Conservation (phyloP, 2,888 invertebrate species). For the Melinaea marsaeus region DNA sequence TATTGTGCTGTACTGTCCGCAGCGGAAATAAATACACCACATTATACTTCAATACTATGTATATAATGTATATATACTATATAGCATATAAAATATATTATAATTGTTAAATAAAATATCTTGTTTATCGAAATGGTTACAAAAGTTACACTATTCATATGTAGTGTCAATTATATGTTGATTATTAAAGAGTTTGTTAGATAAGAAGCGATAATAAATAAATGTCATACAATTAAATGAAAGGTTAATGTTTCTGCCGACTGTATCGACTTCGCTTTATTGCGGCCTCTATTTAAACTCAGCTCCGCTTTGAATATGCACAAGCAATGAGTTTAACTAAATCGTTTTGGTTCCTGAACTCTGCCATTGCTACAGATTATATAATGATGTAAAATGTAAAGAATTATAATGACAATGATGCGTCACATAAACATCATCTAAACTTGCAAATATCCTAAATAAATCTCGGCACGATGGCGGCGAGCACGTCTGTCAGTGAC, state of each 20-base stretch:
- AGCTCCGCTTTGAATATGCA: constrained; percentile 64
- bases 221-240: not conserved
- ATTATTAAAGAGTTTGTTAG: no score
- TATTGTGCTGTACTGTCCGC: constrained; percentile 41
- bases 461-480: not conserved
- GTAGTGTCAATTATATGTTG: no score
- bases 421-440: not conserved
- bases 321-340: constrained; percentile 45
- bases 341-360: constrained; percentile 45
- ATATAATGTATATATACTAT: not conserved
- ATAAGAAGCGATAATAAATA: no score
- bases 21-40: constrained; percentile 1
- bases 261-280: constrained; percentile 49
- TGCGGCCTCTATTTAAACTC: constrained; percentile 54
- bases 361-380: constrained; percentile 29
- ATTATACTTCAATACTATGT: not conserved
- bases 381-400: no score
- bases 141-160: no score
- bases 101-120: no score
- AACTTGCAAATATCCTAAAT: no score
- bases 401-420: no score
- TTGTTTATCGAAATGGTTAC: no score
- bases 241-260: constrained; percentile 10
- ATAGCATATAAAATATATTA: not conserved
- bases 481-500: not conserved